phyloP scores from a whole-genome alignment of 2,888 invertebrate genomes.

The Tenthredo livida region DNA sequence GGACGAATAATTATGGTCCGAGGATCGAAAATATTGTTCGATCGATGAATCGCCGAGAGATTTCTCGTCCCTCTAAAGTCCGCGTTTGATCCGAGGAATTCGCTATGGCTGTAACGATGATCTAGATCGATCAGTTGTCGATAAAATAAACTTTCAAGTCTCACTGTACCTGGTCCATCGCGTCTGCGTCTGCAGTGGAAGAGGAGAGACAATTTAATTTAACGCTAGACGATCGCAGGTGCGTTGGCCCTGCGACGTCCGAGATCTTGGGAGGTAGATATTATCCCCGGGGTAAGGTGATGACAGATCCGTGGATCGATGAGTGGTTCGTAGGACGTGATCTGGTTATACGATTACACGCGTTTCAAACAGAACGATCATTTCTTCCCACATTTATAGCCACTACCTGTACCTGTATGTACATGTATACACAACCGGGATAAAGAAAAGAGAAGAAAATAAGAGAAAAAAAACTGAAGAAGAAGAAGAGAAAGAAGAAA shows the following conservation, averaged over 20 bases:
- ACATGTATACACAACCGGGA: neutral
- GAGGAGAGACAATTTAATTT: conserved; percentile 51
- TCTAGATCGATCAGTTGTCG: neutral
- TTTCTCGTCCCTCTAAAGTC: neutral
- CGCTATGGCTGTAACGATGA: neutral
- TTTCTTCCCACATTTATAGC: conserved; percentile 32
- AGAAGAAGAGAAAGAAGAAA: neutral
- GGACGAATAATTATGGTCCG: neutral
- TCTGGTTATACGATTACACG: conserved; percentile 44
- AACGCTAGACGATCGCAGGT: conserved; percentile 50
- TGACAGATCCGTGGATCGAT: conserved; percentile 53
- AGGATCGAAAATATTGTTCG: neutral
- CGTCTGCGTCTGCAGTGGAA: neutral
- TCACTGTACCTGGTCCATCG: conserved; percentile 39
- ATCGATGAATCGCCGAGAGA: neutral
- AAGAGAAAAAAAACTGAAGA: neutral
- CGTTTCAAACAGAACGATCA: conserved; percentile 29
- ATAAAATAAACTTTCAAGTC: conserved; percentile 42
- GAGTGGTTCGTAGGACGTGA: conserved; percentile 50
- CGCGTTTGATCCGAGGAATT: neutral
- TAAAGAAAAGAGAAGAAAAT: neutral
- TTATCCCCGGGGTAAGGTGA: conserved; percentile 39
- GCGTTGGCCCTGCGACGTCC: conserved; percentile 32
- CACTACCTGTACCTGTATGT: too few species aligned
- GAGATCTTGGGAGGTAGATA: conserved; percentile 54